Evolutionary conservation across 2,113 vertebrate species (phyloP), one percentile per base, ranked within the genome.

Genomic region (Austrofundulus limnaeus): DNA sequence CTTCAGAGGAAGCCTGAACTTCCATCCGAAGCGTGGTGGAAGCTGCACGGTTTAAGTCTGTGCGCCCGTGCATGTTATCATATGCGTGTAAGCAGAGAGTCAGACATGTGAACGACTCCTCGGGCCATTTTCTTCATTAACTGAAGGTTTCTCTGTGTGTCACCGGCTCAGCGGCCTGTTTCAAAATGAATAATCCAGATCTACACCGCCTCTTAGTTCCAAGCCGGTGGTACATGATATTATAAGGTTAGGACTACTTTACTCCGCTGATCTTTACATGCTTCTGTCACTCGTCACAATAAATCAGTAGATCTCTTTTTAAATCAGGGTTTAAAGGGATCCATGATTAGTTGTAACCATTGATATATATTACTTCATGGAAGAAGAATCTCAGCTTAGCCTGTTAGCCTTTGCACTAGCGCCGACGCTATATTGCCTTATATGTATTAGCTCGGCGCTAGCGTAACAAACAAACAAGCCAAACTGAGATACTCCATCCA

Each of bases 161-260:
- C 65, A 58, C 48, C 38, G 37, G 50, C 43, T 70, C 24, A 16
- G 21, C 70, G 61, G 63, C 53, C 62, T 77, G 62, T 75, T 83
- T 86, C 65, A 52, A 74, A 72, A 54, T 80, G 51, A 85, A 84
- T 87, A 84, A 86, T 88, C 85, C 66, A 78, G 55, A 87, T 77
- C 41, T 69, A 66, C 59, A 72, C 73, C 68, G 38, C 66, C 63
- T 72, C 77, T 86, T 78, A 80, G 67, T 81, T 86, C 75, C 77
- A 45, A 76, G 63, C 66, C 85, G 78, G 74, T 82, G 73, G 64
- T 69, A 86, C 49, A 84, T 78, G 75, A 74, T 84, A 84, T 85
- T 87, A 49, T 70, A 69, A 77, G 86, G 86, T 86, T 87, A 82
- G 72, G 70, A 80, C 78, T 71, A 80, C 62, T 82, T 87, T 78